Evolutionary conservation across 2,797 vertebrate species (phyloP).

Genomic region (Eurystomus glaucurus): DNA sequence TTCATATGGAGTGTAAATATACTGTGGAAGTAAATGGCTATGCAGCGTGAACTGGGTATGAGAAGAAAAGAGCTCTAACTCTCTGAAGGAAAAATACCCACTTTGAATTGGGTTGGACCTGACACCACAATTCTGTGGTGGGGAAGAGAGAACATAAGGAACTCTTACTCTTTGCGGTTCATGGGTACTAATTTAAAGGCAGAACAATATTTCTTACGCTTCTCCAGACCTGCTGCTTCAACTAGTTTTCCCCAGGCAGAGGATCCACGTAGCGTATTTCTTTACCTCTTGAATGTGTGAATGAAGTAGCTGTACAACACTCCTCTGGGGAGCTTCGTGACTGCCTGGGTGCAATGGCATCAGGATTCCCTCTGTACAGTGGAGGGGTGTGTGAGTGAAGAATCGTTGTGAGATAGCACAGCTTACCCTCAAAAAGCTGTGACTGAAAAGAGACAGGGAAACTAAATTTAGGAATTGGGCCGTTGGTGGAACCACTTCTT

Average conservation of each 20-base stretch:
- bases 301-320: neutral
- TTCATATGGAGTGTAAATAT: neutral
- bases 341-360: neutral
- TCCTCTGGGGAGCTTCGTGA: neutral
- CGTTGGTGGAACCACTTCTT: constrained; percentile 10
- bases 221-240: neutral
- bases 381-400: neutral
- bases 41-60: neutral
- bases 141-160: neutral
- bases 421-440: constrained; percentile 61
- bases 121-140: neutral
- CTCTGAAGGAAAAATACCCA: accelerated
- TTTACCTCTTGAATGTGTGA: neutral
- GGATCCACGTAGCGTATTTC: neutral
- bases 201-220: neutral
- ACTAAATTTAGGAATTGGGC: constrained; percentile 65
- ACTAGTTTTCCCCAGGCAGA: neutral
- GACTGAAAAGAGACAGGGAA: constrained; percentile 54
- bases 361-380: neutral
- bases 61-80: neutral
- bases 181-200: neutral
- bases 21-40: neutral
- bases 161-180: neutral
- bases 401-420: constrained; percentile 36
- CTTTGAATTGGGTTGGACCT: neutral